Conservation (phyloP, 2,888 invertebrate species). For the Tiliacea aurago region DNA sequence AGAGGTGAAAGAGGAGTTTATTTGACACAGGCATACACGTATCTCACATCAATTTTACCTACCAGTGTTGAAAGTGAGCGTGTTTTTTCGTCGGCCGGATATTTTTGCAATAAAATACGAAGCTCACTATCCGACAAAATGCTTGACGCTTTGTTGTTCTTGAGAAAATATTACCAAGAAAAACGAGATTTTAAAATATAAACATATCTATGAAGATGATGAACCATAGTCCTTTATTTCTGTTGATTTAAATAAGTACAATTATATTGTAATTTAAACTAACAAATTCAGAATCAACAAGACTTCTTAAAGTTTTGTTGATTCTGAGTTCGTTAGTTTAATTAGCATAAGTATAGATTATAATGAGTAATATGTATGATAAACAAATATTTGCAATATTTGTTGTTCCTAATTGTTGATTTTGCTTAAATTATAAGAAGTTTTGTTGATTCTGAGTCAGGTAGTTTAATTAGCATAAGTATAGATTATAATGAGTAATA, state of each 20-base stretch:
- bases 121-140: conserved; percentile 32
- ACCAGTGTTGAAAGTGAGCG: conserved; percentile 4
- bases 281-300: too few species aligned
- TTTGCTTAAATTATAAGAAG: too few species aligned
- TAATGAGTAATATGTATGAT: too few species aligned
- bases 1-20: conserved; percentile 38
- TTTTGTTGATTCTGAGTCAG: too few species aligned
- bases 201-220: not conserved
- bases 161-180: conserved; percentile 21
- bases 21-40: conserved; percentile 47
- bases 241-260: not conserved
- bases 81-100: conserved; percentile 9
- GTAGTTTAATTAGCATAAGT: too few species aligned
- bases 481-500: too few species aligned
- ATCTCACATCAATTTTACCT: conserved; percentile 8
- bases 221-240: not conserved
- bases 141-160: conserved; percentile 3
- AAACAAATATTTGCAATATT: too few species aligned
- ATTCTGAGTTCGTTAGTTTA: too few species aligned
- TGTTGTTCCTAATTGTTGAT: too few species aligned
- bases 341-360: too few species aligned
- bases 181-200: conserved; percentile 1
- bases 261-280: too few species aligned
- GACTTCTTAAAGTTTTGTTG: too few species aligned
- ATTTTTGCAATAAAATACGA: conserved; percentile 34